Evolutionary conservation across 35 echinoderm and acorn worm genomes (phyloP).

Genomic region (Hemicentrotus pulcherrimus): DNA sequence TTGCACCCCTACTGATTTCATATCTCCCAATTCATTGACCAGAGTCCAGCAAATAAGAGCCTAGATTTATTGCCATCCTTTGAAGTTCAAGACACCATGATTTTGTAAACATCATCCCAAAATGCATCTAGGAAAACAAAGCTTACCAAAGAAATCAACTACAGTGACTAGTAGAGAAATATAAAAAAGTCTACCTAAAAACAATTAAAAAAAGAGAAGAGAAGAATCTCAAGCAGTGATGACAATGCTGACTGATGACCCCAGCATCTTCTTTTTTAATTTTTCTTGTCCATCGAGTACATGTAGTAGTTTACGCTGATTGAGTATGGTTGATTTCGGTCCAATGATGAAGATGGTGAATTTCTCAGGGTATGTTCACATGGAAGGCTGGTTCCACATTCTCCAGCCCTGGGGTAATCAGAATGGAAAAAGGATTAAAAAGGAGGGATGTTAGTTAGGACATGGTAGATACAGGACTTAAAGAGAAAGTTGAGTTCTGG

Average conservation of each 20-base stretch:
- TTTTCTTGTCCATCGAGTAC: background rate
- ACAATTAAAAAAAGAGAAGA: background rate
- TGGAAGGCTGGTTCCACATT: conserved; percentile 17
- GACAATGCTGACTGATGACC: background rate
- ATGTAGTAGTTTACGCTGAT: background rate
- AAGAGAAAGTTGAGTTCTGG: too few relatives aligned
- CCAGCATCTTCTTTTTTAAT: background rate
- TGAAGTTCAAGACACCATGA: background rate
- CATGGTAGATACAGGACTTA: too few relatives aligned
- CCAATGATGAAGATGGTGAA: background rate
- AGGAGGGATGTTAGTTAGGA: too few relatives aligned
- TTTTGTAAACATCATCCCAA: background rate
- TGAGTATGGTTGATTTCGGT: background rate
- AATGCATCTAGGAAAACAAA: background rate
- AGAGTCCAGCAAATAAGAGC: background rate
- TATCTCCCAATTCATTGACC: background rate
- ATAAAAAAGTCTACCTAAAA: background rate
- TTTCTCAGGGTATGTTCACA: background rate
- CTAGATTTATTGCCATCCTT: background rate
- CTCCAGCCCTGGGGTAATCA: background rate
- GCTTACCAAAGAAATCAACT: background rate
- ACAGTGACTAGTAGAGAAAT: background rate
- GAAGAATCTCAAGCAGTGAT: background rate
- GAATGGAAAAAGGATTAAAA: background rate
- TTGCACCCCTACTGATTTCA: too few relatives aligned